These are phyloP conservation scores for Erpornis zantholeuca DNA, from an alignment of 2,113 vertebrate genomes.

Conservation along the genomic window DNA sequence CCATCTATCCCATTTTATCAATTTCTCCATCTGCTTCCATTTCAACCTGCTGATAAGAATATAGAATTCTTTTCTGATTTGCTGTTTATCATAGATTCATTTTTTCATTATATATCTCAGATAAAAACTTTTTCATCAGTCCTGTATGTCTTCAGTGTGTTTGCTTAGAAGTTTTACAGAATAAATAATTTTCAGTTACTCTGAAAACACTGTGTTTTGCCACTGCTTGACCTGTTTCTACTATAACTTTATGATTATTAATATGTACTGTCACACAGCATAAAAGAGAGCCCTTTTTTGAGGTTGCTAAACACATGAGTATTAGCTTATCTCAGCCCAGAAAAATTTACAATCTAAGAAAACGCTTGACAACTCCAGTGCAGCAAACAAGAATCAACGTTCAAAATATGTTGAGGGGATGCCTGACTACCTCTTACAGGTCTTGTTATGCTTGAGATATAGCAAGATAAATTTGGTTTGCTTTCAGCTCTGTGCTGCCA, in stretches of 20 bases:
- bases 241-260: not conserved
- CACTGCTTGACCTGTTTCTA: not conserved
- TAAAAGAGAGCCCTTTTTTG: not conserved
- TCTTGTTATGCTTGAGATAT: not conserved
- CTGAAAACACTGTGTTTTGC: not conserved
- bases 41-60: not conserved
- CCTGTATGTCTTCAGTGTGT: not conserved
- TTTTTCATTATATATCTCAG: not conserved
- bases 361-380: not conserved
- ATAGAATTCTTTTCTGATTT: slow-evolving; percentile 6
- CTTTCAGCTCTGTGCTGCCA: not conserved
- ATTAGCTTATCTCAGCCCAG: not conserved
- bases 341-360: not conserved
- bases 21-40: slow-evolving; percentile 24
- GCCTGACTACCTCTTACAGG: not conserved
- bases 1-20: not conserved
- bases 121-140: not conserved
- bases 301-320: not conserved
- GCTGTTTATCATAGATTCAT: not conserved
- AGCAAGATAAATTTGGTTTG: not conserved
- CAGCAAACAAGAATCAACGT: not conserved
- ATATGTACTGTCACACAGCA: not conserved
- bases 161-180: not conserved
- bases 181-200: not conserved
- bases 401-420: not conserved